Evolutionary conservation across 64 coral and sea anemone genomes (phyloP), one percentile per base, ranked within the genome.

Genomic region (Acropora yongei): DNA sequence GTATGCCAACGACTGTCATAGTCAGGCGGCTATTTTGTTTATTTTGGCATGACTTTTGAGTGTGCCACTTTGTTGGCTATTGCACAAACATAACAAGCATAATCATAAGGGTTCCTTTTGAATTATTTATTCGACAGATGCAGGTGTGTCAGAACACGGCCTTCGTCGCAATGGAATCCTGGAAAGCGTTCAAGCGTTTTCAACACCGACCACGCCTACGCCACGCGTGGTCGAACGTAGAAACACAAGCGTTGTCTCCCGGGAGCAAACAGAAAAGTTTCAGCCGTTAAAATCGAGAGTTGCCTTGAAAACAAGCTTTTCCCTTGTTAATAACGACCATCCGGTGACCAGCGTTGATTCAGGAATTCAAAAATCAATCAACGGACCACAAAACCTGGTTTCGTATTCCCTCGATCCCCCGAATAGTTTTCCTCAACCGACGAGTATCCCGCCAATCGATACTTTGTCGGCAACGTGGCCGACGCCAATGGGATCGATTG

Each of bases 401-500:
- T 49, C 82, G 1, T 85, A 85, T 49, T 85, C 82, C 0, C 55
- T 91, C 65, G 80, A 65, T 76, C 72, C 41, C n/a, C 90, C 90
- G 11, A 83, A 91, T 55, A 77, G 79, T 58, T 91, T 91, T 44
- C 40, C 90, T 17, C 53, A 83, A 44, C 90, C 90, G 72, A 91
- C 90, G 3, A 83, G 79, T 66, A 91, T 91, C 47, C 90, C 90
- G 75, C 39, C 90, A 84, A 91, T 91, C 72, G 90, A 81, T 76
- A 84, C 80, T 8, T 8, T 84, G 19, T 55, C 40, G n/a, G 68
- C 72, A 66, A 71, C 90, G 8, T 92, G 80, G 6, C 87, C 91
- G 4, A 78, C 75, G 61, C 87, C 79, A 74, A 96, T 93, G 30
- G 77, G 85, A 84, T 71, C 95, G 55, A 96, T 96, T 18, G 75